Conservation (phyloP, 2,113 vertebrate species). For the Cardinalis cardinalis region DNA sequence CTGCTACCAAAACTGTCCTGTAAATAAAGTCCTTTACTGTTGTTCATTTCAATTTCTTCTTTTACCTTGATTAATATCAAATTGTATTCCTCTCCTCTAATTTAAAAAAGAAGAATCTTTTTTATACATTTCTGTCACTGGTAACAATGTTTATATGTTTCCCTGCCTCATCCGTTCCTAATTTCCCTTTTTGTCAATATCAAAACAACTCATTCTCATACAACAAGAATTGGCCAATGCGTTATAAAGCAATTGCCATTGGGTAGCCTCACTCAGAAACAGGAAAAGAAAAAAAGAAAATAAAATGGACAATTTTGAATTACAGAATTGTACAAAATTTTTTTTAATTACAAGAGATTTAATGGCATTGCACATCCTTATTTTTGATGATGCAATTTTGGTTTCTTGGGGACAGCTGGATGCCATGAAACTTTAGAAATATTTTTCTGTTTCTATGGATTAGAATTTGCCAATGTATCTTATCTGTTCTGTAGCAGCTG, state of each 20-base stretch:
- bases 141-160: background rate
- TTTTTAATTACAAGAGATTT: background rate
- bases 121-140: background rate
- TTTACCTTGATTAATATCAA: background rate
- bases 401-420: background rate
- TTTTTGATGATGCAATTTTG: background rate
- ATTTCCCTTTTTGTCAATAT: background rate
- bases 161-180: background rate
- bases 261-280: background rate
- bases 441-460: background rate
- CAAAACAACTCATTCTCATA: background rate
- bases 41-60: background rate
- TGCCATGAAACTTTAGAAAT: background rate
- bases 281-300: rapidly evolving
- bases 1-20: rapidly evolving
- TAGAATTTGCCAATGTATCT: background rate
- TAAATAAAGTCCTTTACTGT: background rate
- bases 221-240: background rate
- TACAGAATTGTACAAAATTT: background rate
- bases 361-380: background rate
- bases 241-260: background rate
- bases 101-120: background rate
- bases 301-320: rapidly evolving
- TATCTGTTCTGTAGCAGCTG: background rate
- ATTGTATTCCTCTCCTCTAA: background rate